Percentiles rank a stretch among this genome's conserved stretches.
Evolutionary conservation across 2,113 vertebrate species (phyloP).

Genomic region (Bubo bubo): DNA sequence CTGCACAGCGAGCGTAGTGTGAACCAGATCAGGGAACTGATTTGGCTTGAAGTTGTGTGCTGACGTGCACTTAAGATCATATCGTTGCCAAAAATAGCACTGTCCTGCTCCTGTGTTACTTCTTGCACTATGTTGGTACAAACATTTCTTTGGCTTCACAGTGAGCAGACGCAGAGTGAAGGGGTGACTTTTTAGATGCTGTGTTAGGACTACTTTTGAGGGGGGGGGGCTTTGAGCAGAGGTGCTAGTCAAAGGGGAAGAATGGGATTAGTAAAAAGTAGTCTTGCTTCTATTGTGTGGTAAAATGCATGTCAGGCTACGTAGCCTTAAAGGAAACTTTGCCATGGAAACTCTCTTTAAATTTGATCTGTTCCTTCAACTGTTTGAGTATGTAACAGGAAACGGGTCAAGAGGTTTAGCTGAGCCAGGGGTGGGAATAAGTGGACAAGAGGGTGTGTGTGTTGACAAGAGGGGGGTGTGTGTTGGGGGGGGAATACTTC

Average conservation of each 20-base stretch:
- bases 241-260: not conserved
- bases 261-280: not conserved
- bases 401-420: not conserved
- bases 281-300: not conserved
- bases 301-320: not conserved
- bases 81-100: constrained; percentile 41
- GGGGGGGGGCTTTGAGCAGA: not conserved
- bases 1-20: not conserved
- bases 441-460: not conserved
- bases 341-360: not conserved
- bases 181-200: not conserved
- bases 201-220: not conserved
- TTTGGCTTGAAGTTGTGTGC: not conserved
- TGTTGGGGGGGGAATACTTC: not conserved
- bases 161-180: not conserved
- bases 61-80: not conserved
- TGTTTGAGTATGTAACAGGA: not conserved
- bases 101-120: constrained; percentile 35
- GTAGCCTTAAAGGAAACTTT: not conserved
- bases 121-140: constrained; percentile 19
- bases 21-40: not conserved
- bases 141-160: not conserved
- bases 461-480: not conserved
- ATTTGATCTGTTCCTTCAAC: not conserved
- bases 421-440: not conserved